Conservation (phyloP, 2,797 vertebrate species). For the Holocentrus rufus region DNA sequence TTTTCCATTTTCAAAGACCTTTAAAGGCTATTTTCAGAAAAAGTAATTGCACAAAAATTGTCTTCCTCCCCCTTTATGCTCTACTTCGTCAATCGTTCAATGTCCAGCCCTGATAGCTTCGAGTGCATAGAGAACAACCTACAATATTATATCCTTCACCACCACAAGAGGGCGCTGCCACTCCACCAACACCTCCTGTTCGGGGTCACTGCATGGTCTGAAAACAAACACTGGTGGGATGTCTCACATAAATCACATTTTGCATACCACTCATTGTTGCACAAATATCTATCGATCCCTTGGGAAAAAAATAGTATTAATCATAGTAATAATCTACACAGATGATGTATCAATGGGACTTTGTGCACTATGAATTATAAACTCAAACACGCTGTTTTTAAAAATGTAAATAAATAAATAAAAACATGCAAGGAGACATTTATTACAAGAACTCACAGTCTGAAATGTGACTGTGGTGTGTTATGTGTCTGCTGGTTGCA, state of each 20-base stretch:
- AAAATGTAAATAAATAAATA: neutral
- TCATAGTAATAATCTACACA: slow-evolving; percentile 1
- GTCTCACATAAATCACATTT: slow-evolving; percentile 21
- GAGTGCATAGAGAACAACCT: neutral
- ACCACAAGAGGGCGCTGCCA: slow-evolving; percentile 62
- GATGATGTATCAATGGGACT: neutral
- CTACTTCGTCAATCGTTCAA: neutral
- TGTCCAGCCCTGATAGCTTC: neutral
- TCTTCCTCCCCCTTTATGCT: neutral
- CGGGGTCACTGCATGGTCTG: neutral
- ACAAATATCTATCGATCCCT: neutral
- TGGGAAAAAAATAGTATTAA: neutral
- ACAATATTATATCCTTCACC: slow-evolving; percentile 30
- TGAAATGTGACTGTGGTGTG: neutral
- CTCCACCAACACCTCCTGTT: slow-evolving; percentile 3
- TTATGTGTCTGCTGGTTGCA: neutral
- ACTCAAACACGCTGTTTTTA: neutral
- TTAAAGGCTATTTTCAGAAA: neutral
- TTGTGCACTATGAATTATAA: neutral
- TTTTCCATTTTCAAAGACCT: neutral
- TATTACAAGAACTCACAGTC: neutral
- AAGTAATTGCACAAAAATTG: neutral
- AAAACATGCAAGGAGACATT: neutral
- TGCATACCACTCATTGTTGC: slow-evolving; percentile 18
- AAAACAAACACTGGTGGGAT: slow-evolving; percentile 7